These are phyloP conservation scores for Lichenostomus cassidix DNA, from an alignment of 2,113 vertebrate species.

Conservation along the genomic window DNA sequence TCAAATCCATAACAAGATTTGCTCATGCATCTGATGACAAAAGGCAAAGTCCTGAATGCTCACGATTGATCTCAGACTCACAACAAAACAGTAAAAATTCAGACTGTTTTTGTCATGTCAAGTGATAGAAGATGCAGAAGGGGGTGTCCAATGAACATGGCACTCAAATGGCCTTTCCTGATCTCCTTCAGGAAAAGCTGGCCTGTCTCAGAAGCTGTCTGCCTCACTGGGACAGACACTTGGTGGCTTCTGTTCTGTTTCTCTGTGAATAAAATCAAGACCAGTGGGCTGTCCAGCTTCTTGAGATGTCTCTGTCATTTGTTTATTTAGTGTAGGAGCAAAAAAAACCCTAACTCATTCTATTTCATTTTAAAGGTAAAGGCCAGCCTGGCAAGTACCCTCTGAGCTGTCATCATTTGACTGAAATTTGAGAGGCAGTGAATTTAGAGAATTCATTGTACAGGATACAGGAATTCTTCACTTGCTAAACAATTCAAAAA, in stretches of 20 bases:
- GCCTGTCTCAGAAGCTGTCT: not conserved
- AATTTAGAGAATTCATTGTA: not conserved
- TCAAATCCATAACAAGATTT: not conserved
- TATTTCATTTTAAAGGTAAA: not conserved
- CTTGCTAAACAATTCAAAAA: not conserved
- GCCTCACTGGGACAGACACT: not conserved
- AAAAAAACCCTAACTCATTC: fast-evolving
- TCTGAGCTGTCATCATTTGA: not conserved
- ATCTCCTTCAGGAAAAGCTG: not conserved
- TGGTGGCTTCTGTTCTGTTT: not conserved
- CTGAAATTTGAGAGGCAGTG: not conserved
- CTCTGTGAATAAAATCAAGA: not conserved
- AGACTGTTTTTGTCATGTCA: not conserved
- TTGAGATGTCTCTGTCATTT: not conserved
- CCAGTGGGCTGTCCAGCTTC: not conserved
- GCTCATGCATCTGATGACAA: not conserved
- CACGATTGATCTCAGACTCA: not conserved
- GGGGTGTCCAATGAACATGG: not conserved
- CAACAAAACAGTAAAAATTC: not conserved
- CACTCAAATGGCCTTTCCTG: not conserved
- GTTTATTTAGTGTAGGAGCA: not conserved
- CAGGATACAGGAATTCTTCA: not conserved
- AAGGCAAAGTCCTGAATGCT: not conserved
- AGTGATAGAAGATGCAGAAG: not conserved
- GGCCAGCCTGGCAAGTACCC: not conserved